Evolutionary conservation across 2,888 invertebrate genomes (phyloP), one percentile per base, ranked within the genome.

Genomic region (Pterobdella sp.): DNA sequence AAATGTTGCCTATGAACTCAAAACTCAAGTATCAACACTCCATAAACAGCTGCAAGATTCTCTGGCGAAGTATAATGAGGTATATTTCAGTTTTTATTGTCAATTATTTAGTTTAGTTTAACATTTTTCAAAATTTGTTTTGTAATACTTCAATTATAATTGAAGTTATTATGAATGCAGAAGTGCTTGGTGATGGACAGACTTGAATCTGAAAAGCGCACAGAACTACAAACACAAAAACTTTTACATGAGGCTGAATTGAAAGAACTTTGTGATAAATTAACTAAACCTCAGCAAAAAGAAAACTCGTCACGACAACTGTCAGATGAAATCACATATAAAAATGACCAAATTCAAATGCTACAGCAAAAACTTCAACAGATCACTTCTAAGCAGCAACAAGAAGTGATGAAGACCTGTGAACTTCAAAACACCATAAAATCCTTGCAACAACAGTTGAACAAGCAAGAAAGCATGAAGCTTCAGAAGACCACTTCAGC

Each of bases 361-460:
- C 74, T 77, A 3, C 71, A 78, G 3, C 74, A 77, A 72, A 79
- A 80, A 73, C 78, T 80, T 72, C 76, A 78, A 68, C 79, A 81
- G 1, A 77, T 78, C 4, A 32, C 66, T 1, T 31, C 72, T 14
- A 64, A 42, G 22, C 26, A 22, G n/a, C 56, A 71, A 31, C 34
- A 32, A 69, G 1, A 37, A 69, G 49, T 32, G 37, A 29, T 1
- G 37, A 1, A 42, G 18, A 64, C 18, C 10, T 14, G 65, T 26
- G 14, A 22, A 22, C 26, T 64, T 64, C 26, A 14, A 64, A 64
- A 22, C 14, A 64, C 29, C 10, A 14, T 64, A 42, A 22, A 68
- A 36, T 35, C 22, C 10, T 14, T 31, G 18, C 29, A 68, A 36
- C 42, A 37, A 37, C 68, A 37, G 37, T 32, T 10, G 18, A 4